Evolutionary conservation across 2,797 vertebrate species (phyloP).

Genomic region (Tokudaia muenninki): DNA sequence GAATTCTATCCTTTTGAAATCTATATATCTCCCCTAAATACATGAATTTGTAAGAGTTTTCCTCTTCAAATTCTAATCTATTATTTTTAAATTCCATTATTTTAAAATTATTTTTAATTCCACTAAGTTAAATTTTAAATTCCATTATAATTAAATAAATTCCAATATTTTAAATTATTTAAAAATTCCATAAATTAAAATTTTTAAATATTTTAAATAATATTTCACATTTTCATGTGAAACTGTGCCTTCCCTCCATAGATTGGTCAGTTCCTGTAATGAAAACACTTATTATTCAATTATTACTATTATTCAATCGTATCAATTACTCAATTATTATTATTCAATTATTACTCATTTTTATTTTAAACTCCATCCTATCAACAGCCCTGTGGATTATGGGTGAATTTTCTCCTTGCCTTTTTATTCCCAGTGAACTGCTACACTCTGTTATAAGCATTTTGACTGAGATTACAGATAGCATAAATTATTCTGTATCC

Average conservation of each 20-base stretch:
- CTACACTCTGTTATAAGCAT: too few species aligned
- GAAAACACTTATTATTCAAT: conserved; percentile 57
- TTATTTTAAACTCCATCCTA: too few species aligned
- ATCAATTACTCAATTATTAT: conserved; percentile 23
- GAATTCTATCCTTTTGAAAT: conserved; percentile 41
- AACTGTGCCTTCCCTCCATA: conserved; percentile 39
- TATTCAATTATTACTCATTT: conserved; percentile 30
- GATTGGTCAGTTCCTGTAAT: not conserved
- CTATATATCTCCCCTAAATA: not conserved
- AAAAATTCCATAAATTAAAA: not conserved
- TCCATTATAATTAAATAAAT: not conserved
- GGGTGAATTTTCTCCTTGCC: too few species aligned
- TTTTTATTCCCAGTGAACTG: too few species aligned
- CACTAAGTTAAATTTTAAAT: not conserved
- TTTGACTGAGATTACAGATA: too few species aligned
- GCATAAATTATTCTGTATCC: conserved; percentile 41
- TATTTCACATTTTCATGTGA: not conserved
- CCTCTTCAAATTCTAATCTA: conserved; percentile 2
- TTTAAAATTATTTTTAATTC: not conserved
- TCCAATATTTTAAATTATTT: not conserved
- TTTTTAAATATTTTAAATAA: not conserved
- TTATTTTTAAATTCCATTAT: not conserved
- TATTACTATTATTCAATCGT: not conserved
- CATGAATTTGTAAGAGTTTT: not conserved
- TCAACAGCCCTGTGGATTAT: too few species aligned